phyloP scores from a whole-genome alignment of 2,113 vertebrate species.

The Meriones unguiculatus region DNA sequence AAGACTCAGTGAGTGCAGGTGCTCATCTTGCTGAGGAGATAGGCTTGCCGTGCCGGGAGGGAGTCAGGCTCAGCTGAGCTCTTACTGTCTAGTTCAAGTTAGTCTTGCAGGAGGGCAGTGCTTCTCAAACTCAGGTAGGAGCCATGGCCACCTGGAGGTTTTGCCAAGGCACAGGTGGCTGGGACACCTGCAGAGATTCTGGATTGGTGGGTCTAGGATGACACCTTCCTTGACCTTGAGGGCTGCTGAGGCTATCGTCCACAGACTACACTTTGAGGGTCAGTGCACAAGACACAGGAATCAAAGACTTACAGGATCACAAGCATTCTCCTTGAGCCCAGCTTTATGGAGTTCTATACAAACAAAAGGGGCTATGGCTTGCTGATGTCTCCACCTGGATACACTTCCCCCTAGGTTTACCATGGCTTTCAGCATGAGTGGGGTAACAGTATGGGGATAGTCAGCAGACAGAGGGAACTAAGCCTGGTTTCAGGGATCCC shows the following conservation, averaged over 20 bases:
- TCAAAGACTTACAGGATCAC: neutral
- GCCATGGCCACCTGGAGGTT: neutral
- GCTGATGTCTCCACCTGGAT: no score
- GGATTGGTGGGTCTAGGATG: neutral
- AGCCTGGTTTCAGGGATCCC: neutral
- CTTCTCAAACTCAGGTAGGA: neutral
- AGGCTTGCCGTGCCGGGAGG: neutral
- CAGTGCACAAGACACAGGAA: neutral
- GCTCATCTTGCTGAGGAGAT: neutral
- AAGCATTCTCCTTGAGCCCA: neutral
- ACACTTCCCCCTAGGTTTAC: neutral
- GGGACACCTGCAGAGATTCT: neutral
- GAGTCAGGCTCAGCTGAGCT: neutral
- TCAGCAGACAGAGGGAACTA: no score
- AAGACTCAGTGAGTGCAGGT: neutral
- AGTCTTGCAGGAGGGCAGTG: no score
- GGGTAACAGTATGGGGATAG: neutral
- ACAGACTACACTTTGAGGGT: neutral
- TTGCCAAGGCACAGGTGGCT: neutral
- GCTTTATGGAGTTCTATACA: neutral
- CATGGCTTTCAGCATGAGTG: neutral
- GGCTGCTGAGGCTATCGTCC: neutral
- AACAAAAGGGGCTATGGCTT: neutral
- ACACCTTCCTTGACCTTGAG: no score
- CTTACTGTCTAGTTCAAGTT: neutral